Evolutionary conservation across 2,113 vertebrate species (phyloP).

Genomic region (Odontophorus gujanensis): DNA sequence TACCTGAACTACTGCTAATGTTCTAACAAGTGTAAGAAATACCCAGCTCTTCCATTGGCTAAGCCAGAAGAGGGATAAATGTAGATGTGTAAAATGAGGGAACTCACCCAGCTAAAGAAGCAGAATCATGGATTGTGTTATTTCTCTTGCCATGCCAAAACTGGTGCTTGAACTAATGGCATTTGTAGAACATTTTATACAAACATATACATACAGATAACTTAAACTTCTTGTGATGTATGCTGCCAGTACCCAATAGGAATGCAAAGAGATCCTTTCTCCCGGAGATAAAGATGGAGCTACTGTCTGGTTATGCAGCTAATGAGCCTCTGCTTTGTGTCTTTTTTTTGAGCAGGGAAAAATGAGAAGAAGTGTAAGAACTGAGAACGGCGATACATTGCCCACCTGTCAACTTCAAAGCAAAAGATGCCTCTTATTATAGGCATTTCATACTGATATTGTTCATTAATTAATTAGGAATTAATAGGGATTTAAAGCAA

Average conservation of each 20-base stretch:
- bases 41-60: not conserved
- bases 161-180: not conserved
- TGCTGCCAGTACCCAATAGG: not conserved
- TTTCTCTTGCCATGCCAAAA: not conserved
- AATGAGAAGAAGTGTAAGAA: not conserved
- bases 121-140: not conserved
- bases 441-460: not conserved
- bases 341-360: not conserved
- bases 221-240: not conserved
- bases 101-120: not conserved
- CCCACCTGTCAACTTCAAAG: not conserved
- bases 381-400: not conserved
- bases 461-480: not conserved
- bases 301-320: not conserved
- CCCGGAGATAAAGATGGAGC: not conserved
- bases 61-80: not conserved
- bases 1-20: not conserved
- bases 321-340: not conserved
- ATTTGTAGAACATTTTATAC: not conserved
- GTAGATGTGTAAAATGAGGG: not conserved
- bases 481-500: not conserved
- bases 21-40: not conserved
- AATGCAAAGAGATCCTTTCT: not conserved
- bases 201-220: rapidly evolving
- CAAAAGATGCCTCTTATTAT: not conserved